A percentile compares a stretch with the other conserved stretches of the same genome.
phyloP scores from a whole-genome alignment of 2,113 vertebrate species.

The Myrmecophaga tridactyla region DNA sequence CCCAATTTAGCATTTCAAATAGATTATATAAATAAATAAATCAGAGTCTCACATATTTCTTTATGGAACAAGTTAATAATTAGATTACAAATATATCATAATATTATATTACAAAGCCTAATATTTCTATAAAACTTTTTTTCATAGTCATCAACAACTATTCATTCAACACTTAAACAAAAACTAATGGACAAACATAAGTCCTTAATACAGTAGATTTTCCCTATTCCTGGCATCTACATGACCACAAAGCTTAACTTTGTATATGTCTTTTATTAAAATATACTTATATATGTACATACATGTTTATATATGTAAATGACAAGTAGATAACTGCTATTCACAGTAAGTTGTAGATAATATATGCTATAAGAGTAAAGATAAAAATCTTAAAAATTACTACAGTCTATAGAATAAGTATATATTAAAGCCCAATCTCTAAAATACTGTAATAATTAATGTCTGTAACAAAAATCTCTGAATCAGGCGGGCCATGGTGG shows the following conservation, averaged over 20 bases:
- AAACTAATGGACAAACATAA: neutral
- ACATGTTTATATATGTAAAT: neutral
- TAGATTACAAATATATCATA: neutral
- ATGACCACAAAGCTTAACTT: neutral
- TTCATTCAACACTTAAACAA: neutral
- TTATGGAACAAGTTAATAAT: conserved; percentile 26
- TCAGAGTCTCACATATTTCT: neutral
- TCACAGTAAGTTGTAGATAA: neutral
- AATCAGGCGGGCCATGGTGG: too few relatives aligned
- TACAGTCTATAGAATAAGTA: neutral
- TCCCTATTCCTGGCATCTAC: neutral
- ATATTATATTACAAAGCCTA: neutral
- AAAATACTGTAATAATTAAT: neutral
- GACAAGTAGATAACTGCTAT: neutral
- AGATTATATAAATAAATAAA: neutral
- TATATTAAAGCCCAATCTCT: neutral
- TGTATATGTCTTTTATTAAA: neutral
- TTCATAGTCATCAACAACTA: neutral
- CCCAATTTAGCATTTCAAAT: neutral
- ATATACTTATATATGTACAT: neutral
- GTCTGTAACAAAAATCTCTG: neutral
- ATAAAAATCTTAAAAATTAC: too few relatives aligned
- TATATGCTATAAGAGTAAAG: too few relatives aligned
- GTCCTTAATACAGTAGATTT: neutral
- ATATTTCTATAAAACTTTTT: conserved; percentile 1